Conservation (phyloP, 2,888 invertebrate species). For the Timandra comae region DNA sequence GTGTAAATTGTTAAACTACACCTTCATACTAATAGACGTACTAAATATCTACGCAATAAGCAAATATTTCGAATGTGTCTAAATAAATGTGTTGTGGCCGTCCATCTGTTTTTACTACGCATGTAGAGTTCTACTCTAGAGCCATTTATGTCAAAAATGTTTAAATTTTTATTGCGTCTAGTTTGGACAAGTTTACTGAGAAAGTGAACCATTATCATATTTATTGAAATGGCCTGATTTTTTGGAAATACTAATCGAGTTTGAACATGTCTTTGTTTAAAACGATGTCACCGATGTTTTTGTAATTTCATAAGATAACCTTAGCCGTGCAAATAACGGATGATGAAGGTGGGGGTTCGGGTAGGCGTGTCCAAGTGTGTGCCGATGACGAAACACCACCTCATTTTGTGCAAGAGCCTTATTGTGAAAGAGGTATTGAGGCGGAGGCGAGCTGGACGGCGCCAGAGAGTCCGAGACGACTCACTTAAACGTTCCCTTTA, state of each 20-base stretch:
- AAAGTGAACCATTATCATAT: too few relatives aligned
- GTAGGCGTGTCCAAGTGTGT: slow-evolving; percentile 61
- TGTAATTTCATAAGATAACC: slow-evolving; percentile 16
- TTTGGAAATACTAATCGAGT: too few relatives aligned
- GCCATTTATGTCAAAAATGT: too few relatives aligned
- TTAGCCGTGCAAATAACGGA: slow-evolving; percentile 31
- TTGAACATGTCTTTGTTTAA: too few relatives aligned
- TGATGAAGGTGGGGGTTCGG: slow-evolving; percentile 43
- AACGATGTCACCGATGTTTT: slow-evolving; percentile 1
- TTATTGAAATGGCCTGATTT: too few relatives aligned
- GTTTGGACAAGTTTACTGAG: too few relatives aligned
- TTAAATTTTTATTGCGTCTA: slow-evolving; percentile 6
- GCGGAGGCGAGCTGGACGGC: slow-evolving; percentile 45
- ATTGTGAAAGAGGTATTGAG: slow-evolving; percentile 68
- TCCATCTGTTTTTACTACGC: too few relatives aligned
- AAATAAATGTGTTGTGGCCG: too few relatives aligned
- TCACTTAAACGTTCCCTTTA: slow-evolving; percentile 26
- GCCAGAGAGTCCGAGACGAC: slow-evolving; percentile 41
- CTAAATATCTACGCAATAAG: too few relatives aligned
- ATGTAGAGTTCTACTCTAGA: too few relatives aligned
- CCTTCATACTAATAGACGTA: slow-evolving; percentile 11
- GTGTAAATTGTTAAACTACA: slow-evolving; percentile 16
- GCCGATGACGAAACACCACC: slow-evolving; percentile 60
- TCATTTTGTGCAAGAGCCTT: slow-evolving; percentile 59
- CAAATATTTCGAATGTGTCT: too few relatives aligned